Conservation (phyloP, 92 coral and sea anemone genomes). For the Ricordea florida region DNA sequence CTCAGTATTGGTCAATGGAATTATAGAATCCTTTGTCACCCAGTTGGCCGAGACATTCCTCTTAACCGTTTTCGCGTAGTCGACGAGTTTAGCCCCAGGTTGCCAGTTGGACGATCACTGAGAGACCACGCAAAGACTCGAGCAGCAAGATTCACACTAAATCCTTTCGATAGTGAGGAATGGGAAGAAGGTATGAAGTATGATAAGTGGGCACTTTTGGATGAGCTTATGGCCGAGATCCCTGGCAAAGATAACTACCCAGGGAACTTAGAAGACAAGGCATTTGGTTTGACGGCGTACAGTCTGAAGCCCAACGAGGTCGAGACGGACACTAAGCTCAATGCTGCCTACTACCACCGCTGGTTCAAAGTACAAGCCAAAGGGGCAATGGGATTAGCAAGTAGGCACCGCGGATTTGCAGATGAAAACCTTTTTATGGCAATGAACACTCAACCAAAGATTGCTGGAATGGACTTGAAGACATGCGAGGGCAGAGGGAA, state of each 20-base stretch:
- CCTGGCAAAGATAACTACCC: slow-evolving; percentile 85
- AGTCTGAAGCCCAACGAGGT: slow-evolving; percentile 57
- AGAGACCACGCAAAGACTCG: slow-evolving; percentile 38
- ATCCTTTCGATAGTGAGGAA: slow-evolving; percentile 53
- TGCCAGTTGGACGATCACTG: background rate
- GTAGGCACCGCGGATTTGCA: slow-evolving; percentile 74
- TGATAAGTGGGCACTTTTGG: slow-evolving; percentile 24
- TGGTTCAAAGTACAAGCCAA: slow-evolving; percentile 44
- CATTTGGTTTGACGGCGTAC: slow-evolving; percentile 70
- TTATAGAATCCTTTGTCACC: slow-evolving; percentile 74
- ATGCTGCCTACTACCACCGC: slow-evolving; percentile 47
- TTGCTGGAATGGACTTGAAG: slow-evolving; percentile 51
- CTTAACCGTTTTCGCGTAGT: slow-evolving; percentile 62
- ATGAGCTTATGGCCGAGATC: slow-evolving; percentile 49
- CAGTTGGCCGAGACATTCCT: slow-evolving; percentile 63
- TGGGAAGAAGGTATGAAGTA: slow-evolving; percentile 29
- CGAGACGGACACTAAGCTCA: slow-evolving; percentile 2
- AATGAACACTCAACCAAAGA: slow-evolving; percentile 67
- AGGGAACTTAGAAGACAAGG: slow-evolving; percentile 73
- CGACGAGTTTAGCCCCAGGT: slow-evolving; percentile 42
- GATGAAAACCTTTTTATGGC: slow-evolving; percentile 78
- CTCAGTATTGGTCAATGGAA: slow-evolving; percentile 79
- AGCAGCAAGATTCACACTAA: slow-evolving; percentile 67
- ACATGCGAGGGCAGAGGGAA: slow-evolving; percentile 21
- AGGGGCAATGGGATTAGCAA: slow-evolving; percentile 79